Conservation (phyloP, 2,113 vertebrate genomes). For the Delphinus delphis region DNA sequence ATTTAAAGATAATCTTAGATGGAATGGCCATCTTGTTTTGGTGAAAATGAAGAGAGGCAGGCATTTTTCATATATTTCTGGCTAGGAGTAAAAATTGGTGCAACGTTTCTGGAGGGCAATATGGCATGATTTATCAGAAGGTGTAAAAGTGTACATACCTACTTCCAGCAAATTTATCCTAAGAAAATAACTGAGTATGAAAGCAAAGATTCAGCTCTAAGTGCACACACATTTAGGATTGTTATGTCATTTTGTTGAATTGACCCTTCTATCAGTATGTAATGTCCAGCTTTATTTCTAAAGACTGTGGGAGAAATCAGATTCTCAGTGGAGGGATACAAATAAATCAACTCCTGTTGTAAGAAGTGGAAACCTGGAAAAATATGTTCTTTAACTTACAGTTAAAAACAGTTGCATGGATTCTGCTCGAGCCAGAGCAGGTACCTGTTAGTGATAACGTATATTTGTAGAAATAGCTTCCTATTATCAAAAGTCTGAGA, state of each 20-base stretch:
- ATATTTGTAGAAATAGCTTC: conserved; percentile 73
- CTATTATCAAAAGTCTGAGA: conserved; percentile 78
- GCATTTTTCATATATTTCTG: neutral
- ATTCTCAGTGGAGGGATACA: neutral
- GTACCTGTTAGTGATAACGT: conserved; percentile 53
- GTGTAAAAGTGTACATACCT: neutral
- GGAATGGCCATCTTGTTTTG: neutral
- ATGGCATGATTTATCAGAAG: neutral
- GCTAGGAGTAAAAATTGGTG: neutral
- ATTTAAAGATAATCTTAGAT: neutral
- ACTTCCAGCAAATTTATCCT: neutral
- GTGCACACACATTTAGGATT: neutral
- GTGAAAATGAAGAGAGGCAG: neutral
- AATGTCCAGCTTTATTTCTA: neutral
- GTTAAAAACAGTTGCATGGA: neutral
- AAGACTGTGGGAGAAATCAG: neutral
- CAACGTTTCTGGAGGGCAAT: neutral
- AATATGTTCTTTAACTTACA: neutral
- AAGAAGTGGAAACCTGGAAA: neutral
- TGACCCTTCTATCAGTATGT: neutral
- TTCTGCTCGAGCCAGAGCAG: conserved; percentile 47
- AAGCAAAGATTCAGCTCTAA: neutral
- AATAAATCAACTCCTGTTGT: neutral
- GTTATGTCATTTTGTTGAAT: neutral
- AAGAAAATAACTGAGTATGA: neutral